Conservation (phyloP, 2,797 vertebrate species). For the Ptychobarbus kaznakovi region DNA sequence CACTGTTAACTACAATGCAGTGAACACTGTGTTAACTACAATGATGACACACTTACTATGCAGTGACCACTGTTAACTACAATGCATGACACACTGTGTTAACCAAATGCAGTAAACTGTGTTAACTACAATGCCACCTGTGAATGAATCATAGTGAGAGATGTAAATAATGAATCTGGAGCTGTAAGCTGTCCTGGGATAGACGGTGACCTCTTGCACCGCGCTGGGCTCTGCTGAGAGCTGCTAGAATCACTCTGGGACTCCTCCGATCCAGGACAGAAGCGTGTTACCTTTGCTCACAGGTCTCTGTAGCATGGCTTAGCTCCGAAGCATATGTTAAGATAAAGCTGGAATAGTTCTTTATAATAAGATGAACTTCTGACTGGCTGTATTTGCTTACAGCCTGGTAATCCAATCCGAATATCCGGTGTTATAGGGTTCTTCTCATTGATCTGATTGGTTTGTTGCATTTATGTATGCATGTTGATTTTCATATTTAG, state of each 20-base stretch:
- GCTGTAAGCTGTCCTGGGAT: constrained; percentile 45
- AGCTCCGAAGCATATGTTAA: neutral
- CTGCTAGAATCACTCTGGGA: constrained; percentile 35
- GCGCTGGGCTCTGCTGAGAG: constrained; percentile 21
- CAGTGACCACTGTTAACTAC: no score
- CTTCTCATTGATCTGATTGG: neutral
- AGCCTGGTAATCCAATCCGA: neutral
- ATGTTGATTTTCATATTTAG: neutral
- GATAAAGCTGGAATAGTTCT: neutral
- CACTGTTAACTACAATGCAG: no score
- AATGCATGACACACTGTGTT: no score
- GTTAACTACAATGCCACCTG: constrained; percentile 45
- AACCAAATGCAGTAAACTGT: no score
- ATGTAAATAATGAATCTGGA: constrained; percentile 62
- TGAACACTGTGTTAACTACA: no score
- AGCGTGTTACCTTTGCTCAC: neutral
- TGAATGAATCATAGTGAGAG: constrained; percentile 61
- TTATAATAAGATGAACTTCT: neutral
- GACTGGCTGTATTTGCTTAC: neutral
- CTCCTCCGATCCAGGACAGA: constrained; percentile 25
- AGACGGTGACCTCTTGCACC: constrained; percentile 47
- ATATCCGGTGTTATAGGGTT: neutral
- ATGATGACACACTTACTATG: no score
- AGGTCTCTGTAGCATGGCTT: neutral
- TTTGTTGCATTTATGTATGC: neutral